A percentile compares a stretch with the other conserved stretches of the same genome.
These are phyloP conservation scores for Brienomyrus longianalis DNA, from an alignment of 2,113 vertebrate genomes.

Conservation along the genomic window DNA sequence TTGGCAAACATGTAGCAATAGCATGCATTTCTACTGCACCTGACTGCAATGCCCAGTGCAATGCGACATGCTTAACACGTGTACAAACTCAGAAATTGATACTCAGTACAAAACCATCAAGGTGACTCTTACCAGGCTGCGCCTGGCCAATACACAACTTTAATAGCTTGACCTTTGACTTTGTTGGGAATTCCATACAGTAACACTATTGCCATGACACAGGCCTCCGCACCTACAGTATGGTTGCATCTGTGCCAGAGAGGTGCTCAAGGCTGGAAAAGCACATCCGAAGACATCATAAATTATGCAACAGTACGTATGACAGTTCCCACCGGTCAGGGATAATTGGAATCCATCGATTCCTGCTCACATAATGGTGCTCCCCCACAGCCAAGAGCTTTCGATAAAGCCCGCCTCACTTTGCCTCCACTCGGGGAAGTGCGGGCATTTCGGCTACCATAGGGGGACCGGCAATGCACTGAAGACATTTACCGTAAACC, in stretches of 20 bases:
- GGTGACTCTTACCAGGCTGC: not conserved
- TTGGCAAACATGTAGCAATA: not conserved
- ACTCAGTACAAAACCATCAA: not conserved
- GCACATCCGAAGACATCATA: not conserved
- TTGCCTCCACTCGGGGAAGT: not conserved
- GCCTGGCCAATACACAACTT: not conserved
- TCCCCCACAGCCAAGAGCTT: not conserved
- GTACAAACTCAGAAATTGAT: not conserved
- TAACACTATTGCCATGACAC: not conserved
- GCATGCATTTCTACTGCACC: not conserved
- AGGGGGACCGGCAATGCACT: not conserved
- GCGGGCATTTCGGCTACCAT: not conserved
- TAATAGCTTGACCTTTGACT: not conserved
- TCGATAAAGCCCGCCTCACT: not conserved
- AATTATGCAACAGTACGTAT: constrained; percentile 12
- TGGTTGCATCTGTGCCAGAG: not conserved
- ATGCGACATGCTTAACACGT: not conserved
- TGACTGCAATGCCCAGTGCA: not conserved
- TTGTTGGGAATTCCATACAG: not conserved
- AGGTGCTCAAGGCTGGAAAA: constrained; percentile 1
- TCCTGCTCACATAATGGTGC: not conserved
- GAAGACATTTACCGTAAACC: constrained; percentile 7
- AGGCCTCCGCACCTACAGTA: not conserved
- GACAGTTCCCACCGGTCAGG: not conserved
- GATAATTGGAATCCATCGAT: constrained; percentile 14